Evolutionary conservation across 1,140 invertebrate species (phyloP).

Genomic region (Adoxophyes honmai): DNA sequence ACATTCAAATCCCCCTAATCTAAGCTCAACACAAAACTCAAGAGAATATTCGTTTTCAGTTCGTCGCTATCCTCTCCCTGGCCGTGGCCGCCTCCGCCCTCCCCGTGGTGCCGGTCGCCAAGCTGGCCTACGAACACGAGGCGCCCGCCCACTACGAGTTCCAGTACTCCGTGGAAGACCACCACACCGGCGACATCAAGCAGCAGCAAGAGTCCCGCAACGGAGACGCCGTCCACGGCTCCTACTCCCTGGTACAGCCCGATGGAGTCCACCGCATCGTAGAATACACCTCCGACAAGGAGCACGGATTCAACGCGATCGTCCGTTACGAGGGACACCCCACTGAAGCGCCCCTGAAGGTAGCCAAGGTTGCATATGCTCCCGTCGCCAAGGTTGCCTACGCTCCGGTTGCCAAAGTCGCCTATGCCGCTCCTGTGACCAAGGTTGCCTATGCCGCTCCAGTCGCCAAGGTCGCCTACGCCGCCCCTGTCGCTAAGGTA

Average conservation of each 20-base stretch:
- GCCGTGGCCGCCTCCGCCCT: constrained; percentile 46
- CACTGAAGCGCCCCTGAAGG: background rate
- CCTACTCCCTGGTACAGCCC: constrained; percentile 79
- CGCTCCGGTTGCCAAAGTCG: constrained; percentile 36
- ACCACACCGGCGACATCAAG: constrained; percentile 72
- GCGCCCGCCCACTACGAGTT: constrained; percentile 82
- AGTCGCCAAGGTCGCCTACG: constrained; percentile 18
- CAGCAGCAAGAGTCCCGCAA: constrained; percentile 60
- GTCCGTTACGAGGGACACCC: constrained; percentile 19
- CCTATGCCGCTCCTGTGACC: constrained; percentile 37
- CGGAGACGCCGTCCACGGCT: constrained; percentile 81
- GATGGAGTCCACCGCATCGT: constrained; percentile 80
- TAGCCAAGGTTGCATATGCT: constrained; percentile 17
- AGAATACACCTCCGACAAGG: constrained; percentile 74
- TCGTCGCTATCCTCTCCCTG: constrained; percentile 44
- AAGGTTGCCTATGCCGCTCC: constrained; percentile 27
- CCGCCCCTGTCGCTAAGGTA: constrained; percentile 33
- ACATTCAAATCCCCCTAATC: too few species aligned
- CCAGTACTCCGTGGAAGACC: constrained; percentile 82
- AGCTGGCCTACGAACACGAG: constrained; percentile 63
- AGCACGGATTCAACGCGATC: constrained; percentile 17
- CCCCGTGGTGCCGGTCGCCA: constrained; percentile 41
- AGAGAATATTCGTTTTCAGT: constrained; percentile 33
- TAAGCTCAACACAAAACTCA: too few species aligned
- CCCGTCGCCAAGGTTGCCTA: constrained; percentile 26